Evolutionary conservation across 2,888 invertebrate species (phyloP).

Genomic region (Pteria penguin): DNA sequence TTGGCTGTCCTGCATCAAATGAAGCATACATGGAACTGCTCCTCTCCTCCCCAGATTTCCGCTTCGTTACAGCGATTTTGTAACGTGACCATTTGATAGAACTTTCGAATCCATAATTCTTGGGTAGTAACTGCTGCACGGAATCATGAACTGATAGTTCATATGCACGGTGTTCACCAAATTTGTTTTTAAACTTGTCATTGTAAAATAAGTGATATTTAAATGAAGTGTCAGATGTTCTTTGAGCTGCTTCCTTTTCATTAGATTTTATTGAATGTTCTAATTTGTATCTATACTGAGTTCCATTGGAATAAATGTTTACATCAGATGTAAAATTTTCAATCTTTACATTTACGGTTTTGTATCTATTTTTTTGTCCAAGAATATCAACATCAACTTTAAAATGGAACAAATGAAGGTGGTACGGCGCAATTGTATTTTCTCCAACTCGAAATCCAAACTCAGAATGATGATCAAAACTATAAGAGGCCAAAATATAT

Average conservation of each 20-base stretch:
- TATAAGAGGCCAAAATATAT: conserved; percentile 64
- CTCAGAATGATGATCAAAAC: conserved; percentile 54
- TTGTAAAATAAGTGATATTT: conserved; percentile 68
- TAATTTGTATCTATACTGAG: conserved; percentile 51
- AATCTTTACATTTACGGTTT: conserved; percentile 60
- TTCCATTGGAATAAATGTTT: conserved; percentile 36
- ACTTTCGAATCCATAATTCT: conserved; percentile 61
- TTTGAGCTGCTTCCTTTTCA: conserved; percentile 63
- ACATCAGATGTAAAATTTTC: conserved; percentile 34
- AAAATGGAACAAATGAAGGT: conserved; percentile 73
- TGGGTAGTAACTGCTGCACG: conserved; percentile 64
- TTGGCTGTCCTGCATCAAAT: conserved; percentile 70
- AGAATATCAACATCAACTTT: conserved; percentile 74
- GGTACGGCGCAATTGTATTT: conserved; percentile 63
- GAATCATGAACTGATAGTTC: conserved; percentile 60
- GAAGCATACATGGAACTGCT: conserved; percentile 71
- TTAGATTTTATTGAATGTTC: conserved; percentile 50
- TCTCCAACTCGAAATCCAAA: conserved; percentile 62
- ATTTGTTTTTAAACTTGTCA: conserved; percentile 46
- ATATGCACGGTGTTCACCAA: conserved; percentile 63
- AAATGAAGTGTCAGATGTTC: conserved; percentile 67
- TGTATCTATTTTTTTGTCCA: conserved; percentile 68
- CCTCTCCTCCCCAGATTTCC: conserved; percentile 66
- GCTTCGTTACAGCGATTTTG: conserved; percentile 70
- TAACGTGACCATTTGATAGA: conserved; percentile 69